Conservation (phyloP, 2,113 vertebrate species). For the Pheucticus melanocephalus region DNA sequence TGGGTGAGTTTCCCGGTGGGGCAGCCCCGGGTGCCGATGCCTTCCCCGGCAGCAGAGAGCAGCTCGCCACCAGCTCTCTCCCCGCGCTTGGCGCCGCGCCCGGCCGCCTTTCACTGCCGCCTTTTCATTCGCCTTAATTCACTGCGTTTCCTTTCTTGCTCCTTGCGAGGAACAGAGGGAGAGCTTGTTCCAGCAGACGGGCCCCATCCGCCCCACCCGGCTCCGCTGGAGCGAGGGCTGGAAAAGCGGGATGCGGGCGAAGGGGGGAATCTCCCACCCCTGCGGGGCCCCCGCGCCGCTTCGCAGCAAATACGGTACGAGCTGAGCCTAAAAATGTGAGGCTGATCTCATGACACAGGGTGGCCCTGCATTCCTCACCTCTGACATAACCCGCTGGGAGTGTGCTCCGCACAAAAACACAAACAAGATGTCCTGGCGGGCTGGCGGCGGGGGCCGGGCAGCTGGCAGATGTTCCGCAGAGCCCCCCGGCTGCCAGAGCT, state of each 20-base stretch:
- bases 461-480: slow-evolving; percentile 32
- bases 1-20: background rate
- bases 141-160: slow-evolving; percentile 48
- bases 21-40: background rate
- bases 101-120: slow-evolving; percentile 26
- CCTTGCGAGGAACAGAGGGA: slow-evolving; percentile 50
- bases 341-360: slow-evolving; percentile 69
- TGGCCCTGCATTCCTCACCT: slow-evolving; percentile 70
- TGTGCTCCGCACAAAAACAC: slow-evolving; percentile 59
- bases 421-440: slow-evolving; percentile 65
- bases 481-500: background rate
- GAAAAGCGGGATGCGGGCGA: background rate
- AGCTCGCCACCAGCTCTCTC: background rate
- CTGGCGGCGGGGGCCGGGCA: slow-evolving; percentile 5
- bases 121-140: slow-evolving; percentile 58
- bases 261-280: slow-evolving; percentile 20
- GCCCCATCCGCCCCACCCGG: slow-evolving; percentile 42
- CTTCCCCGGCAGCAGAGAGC: background rate
- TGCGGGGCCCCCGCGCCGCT: slow-evolving; percentile 15
- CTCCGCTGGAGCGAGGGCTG: slow-evolving; percentile 5
- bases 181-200: slow-evolving; percentile 56
- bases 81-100: background rate
- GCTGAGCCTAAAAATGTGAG: slow-evolving; percentile 55
- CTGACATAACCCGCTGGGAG: slow-evolving; percentile 71
- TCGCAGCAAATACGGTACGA: slow-evolving; percentile 51